phyloP scores from a whole-genome alignment of 2,888 invertebrate species.

The Amphipoea oculea region DNA sequence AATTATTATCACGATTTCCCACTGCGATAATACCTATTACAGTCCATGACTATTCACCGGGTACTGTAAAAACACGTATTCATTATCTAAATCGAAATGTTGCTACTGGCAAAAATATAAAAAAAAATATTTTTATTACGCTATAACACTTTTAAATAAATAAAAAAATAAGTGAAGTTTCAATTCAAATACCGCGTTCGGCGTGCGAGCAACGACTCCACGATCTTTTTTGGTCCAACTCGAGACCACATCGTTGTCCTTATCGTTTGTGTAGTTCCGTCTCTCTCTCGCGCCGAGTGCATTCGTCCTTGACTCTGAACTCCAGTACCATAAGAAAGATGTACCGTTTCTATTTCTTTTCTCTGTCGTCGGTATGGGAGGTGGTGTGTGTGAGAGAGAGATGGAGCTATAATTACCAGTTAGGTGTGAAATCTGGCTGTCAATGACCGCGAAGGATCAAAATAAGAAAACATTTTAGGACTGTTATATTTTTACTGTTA shows the following conservation, averaged over 20 bases:
- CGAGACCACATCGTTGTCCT: conserved; percentile 70
- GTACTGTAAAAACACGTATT: conserved; percentile 77
- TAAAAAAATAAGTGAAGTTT: conserved; percentile 66
- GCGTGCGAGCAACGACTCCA: conserved; percentile 79
- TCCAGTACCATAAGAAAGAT: conserved; percentile 78
- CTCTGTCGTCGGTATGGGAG: conserved; percentile 67
- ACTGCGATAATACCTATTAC: conserved; percentile 40
- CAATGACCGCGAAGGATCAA: conserved; percentile 88
- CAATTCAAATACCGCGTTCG: conserved; percentile 73
- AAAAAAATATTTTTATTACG: conserved; percentile 56
- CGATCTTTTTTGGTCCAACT: conserved; percentile 79
- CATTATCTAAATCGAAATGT: conserved; percentile 71
- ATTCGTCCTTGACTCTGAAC: conserved; percentile 87
- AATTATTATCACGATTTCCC: conserved; percentile 50
- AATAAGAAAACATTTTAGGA: conserved; percentile 78
- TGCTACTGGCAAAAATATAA: conserved; percentile 71
- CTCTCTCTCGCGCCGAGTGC: conserved; percentile 77
- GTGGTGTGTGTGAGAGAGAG: conserved; percentile 70
- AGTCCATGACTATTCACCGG: conserved; percentile 67
- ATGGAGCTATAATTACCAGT: conserved; percentile 76
- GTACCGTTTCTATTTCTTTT: conserved; percentile 83
- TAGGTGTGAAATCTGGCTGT: conserved; percentile 83
- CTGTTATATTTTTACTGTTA: conserved; percentile 81
- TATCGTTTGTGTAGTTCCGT: conserved; percentile 69
- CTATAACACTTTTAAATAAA: conserved; percentile 64